Percentiles rank a stretch among this genome's conserved stretches.
These are phyloP conservation scores for Nasonia giraulti DNA, from an alignment of 1,140 invertebrate species.

Conservation along the genomic window DNA sequence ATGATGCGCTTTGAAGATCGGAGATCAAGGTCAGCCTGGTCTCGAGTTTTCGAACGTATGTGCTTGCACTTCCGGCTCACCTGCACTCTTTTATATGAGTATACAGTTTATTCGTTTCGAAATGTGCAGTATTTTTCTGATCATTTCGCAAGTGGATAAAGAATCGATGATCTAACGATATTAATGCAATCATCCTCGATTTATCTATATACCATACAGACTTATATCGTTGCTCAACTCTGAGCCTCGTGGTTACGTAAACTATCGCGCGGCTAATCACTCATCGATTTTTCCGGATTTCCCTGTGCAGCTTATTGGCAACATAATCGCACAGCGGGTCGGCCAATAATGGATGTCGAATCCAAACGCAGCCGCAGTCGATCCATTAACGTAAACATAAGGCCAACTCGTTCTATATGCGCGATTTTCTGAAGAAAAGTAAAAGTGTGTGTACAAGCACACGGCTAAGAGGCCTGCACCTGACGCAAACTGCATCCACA, in stretches of 20 bases:
- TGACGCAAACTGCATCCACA: slow-evolving; percentile 22
- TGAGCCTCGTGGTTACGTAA: neutral
- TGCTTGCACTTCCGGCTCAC: slow-evolving; percentile 3
- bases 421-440: neutral
- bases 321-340: neutral
- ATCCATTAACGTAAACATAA: too few species aligned
- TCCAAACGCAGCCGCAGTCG: neutral
- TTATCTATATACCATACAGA: neutral
- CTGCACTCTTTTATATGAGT: neutral
- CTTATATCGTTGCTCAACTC: neutral
- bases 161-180: slow-evolving; percentile 8
- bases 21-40: slow-evolving; percentile 21
- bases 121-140: neutral
- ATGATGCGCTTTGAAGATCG: neutral
- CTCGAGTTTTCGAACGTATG: neutral
- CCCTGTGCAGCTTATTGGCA: neutral
- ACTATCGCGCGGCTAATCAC: neutral
- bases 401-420: too few species aligned
- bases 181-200: neutral
- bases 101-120: neutral
- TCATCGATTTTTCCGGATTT: neutral
- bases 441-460: neutral
- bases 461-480: neutral
- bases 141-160: neutral
- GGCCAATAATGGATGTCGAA: neutral